Evolutionary conservation across 2,888 invertebrate species (phyloP).

Genomic region (Zaprionus lineosus): DNA sequence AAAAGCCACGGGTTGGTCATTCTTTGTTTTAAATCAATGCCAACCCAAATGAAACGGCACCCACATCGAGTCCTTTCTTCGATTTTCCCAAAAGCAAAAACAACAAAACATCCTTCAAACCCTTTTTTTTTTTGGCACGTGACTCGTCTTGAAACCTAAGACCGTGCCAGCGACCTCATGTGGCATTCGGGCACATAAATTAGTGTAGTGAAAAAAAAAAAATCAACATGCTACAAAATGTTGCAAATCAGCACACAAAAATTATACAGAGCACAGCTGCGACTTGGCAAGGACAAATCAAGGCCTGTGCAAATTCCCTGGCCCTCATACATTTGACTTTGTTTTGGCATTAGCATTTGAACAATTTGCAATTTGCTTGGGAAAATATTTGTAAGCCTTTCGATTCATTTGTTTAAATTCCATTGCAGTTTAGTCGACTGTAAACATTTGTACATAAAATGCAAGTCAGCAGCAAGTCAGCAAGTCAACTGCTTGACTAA

Average conservation of each 20-base stretch:
- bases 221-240: constrained; percentile 10
- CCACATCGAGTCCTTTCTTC: constrained; percentile 42
- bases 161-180: constrained; percentile 38
- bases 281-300: constrained; percentile 17
- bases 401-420: constrained; percentile 14
- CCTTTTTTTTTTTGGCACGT: constrained; percentile 44
- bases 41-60: constrained; percentile 20
- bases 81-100: constrained; percentile 26
- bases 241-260: constrained; percentile 25
- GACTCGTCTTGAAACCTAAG: constrained; percentile 27
- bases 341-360: constrained; percentile 9
- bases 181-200: constrained; percentile 44
- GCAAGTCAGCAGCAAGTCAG: constrained; percentile 52
- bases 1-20: too few relatives aligned
- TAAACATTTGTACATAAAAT: constrained; percentile 31
- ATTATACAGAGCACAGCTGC: constrained; percentile 36
- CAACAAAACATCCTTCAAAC: constrained; percentile 9
- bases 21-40: constrained; percentile 52
- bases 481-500: constrained; percentile 29
- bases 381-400: constrained; percentile 38
- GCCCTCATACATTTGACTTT: constrained; percentile 26
- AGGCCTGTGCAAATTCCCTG: not conserved
- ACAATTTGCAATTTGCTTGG: constrained; percentile 32
- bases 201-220: constrained; percentile 31
- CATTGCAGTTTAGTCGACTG: constrained; percentile 20